Conservation (phyloP, 1,140 invertebrate species). For the Trachymyrmex cornetzi region DNA sequence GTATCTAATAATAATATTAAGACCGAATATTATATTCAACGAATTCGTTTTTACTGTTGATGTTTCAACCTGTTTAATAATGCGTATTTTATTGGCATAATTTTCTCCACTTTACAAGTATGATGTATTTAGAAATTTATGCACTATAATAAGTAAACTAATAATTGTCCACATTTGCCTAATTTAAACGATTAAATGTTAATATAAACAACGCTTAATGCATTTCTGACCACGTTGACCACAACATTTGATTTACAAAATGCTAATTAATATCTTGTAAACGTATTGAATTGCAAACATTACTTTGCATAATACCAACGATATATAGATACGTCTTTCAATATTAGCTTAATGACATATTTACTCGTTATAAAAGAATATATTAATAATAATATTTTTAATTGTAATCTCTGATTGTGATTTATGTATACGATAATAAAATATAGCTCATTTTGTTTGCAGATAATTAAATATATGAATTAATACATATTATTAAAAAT, state of each 20-base stretch:
- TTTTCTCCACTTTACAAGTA: background rate
- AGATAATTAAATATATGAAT: background rate
- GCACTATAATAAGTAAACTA: background rate
- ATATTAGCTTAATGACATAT: background rate
- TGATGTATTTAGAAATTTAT: background rate
- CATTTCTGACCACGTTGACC: background rate
- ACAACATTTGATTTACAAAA: slow-evolving; percentile 5
- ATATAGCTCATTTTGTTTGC: background rate
- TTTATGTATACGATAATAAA: background rate
- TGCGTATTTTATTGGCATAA: background rate
- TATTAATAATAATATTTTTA: background rate
- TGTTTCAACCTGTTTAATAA: background rate
- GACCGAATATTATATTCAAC: background rate
- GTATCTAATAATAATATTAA: background rate
- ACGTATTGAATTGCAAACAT: background rate
- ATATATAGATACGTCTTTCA: background rate
- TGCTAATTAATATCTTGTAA: slow-evolving; percentile 38
- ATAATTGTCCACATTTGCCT: background rate
- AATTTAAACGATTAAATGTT: background rate
- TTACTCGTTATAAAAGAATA: background rate
- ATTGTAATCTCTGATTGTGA: background rate
- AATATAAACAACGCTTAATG: background rate
- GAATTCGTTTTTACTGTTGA: background rate
- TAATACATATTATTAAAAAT: background rate
- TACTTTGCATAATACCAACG: background rate